Percentiles rank a stretch among this genome's conserved stretches.
Evolutionary conservation across 2,888 invertebrate species (phyloP).

Genomic region (Tinea semifulvella): DNA sequence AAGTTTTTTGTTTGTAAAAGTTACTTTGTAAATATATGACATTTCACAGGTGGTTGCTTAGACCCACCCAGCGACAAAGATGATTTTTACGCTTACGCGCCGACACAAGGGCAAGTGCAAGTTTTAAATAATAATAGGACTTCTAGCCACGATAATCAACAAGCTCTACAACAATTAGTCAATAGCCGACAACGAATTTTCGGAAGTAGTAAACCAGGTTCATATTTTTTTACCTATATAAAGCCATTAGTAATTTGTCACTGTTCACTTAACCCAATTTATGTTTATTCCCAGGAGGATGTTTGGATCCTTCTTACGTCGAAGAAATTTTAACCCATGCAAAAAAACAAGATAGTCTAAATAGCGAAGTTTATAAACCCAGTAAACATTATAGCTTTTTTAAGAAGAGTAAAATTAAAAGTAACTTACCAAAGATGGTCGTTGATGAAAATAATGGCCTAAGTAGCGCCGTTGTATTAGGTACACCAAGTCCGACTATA

Average conservation of each 20-base stretch:
- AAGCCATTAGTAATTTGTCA: no score
- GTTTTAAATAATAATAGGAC: slow-evolving; percentile 23
- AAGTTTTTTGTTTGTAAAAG: not conserved
- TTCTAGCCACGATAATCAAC: slow-evolving; percentile 24
- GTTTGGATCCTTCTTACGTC: slow-evolving; percentile 48
- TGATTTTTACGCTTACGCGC: slow-evolving; percentile 31
- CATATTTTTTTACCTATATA: not conserved
- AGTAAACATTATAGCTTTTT: not conserved
- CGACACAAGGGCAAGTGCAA: slow-evolving; percentile 25
- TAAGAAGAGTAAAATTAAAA: not conserved
- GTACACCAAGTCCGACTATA: not conserved
- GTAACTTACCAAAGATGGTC: not conserved
- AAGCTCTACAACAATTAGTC: slow-evolving; percentile 19
- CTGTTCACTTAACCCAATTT: no score
- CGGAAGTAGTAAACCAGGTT: slow-evolving; percentile 54
- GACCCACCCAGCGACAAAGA: slow-evolving; percentile 30
- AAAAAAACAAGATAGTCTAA: not conserved
- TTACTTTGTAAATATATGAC: not conserved
- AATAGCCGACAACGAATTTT: slow-evolving; percentile 32
- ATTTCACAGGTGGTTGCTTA: slow-evolving; percentile 33
- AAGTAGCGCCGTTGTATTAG: not conserved
- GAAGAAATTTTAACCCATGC: slow-evolving; percentile 38
- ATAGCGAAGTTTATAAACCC: not conserved
- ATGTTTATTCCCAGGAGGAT: slow-evolving; percentile 39
- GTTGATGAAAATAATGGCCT: not conserved